These are phyloP conservation scores for Oncorhynchus clarkii DNA, from an alignment of 2,113 vertebrate genomes.

Conservation along the genomic window DNA sequence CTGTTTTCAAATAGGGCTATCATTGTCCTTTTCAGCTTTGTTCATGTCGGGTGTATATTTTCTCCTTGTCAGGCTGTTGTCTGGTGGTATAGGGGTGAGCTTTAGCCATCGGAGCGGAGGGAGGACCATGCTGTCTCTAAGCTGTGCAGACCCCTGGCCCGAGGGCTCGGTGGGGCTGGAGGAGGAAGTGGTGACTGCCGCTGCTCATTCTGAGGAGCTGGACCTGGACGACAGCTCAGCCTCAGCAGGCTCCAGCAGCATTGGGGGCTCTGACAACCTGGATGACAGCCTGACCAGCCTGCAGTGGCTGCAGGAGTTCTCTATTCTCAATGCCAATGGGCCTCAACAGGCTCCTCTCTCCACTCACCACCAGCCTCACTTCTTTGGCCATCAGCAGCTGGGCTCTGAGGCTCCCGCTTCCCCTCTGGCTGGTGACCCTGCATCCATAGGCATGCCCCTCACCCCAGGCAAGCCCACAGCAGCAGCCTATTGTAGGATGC, in stretches of 20 bases:
- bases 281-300: conserved; percentile 95
- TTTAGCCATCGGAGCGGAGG: conserved; percentile 22
- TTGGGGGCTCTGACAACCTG: conserved; percentile 62
- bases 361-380: conserved; percentile 63
- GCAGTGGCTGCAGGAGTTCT: conserved; percentile 94
- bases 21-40: conserved; percentile 24
- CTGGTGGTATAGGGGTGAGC: conserved; percentile 32
- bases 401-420: conserved; percentile 80
- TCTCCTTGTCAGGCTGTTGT: conserved; percentile 44
- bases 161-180: conserved; percentile 69
- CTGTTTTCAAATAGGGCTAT: conserved; percentile 30
- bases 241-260: background rate
- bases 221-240: conserved; percentile 42
- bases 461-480: conserved; percentile 88
- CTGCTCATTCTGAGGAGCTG: conserved; percentile 68
- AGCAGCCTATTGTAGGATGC: conserved; percentile 76
- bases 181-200: conserved; percentile 66
- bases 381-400: conserved; percentile 70
- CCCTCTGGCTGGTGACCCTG: conserved; percentile 85
- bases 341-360: conserved; percentile 60
- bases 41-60: conserved; percentile 32
- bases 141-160: conserved; percentile 70
- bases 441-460: conserved; percentile 82
- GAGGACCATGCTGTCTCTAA: conserved; percentile 70
- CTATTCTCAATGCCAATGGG: conserved; percentile 76